Conservation (phyloP, 2,113 vertebrate species). For the Gadus macrocephalus region DNA sequence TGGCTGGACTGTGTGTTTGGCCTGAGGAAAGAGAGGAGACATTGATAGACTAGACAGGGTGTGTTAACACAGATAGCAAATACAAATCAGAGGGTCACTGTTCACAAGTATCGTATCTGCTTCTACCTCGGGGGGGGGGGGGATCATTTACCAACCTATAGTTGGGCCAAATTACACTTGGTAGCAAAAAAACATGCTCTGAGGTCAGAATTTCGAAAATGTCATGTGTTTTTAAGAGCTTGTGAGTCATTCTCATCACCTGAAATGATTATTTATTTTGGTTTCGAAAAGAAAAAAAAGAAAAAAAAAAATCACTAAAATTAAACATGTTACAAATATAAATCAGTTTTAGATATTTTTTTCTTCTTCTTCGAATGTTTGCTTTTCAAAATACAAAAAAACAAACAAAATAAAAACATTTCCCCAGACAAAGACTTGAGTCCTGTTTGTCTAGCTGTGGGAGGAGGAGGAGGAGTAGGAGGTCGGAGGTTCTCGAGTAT, state of each 20-base stretch:
- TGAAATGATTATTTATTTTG: constrained; percentile 32
- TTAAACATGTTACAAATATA: constrained; percentile 77
- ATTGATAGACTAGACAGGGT: constrained; percentile 10
- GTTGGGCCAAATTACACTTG: constrained; percentile 20
- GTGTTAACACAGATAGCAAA: constrained; percentile 8
- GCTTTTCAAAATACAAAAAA: constrained; percentile 44
- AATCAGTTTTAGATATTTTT: constrained; percentile 61
- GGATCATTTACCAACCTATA: neutral
- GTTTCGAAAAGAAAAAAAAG: constrained; percentile 29
- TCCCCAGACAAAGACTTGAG: constrained; percentile 46
- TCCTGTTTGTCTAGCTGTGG: constrained; percentile 41
- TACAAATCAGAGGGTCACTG: constrained; percentile 1
- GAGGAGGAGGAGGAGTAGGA: constrained; percentile 29
- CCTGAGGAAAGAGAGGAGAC: constrained; percentile 11
- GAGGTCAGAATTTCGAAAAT: constrained; percentile 26
- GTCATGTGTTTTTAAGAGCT: constrained; percentile 54
- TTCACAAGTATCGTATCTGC: neutral
- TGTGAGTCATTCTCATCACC: constrained; percentile 36
- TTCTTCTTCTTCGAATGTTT: constrained; percentile 15
- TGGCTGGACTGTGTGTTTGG: constrained; percentile 14
- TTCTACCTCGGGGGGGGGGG: neutral
- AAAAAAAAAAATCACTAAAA: constrained; percentile 20
- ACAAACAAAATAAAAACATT: constrained; percentile 39
- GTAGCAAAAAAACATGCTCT: neutral
- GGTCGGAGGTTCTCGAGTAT: constrained; percentile 23